Conservation (phyloP, 2,888 invertebrate genomes). For the Agrochola lychnidis region DNA sequence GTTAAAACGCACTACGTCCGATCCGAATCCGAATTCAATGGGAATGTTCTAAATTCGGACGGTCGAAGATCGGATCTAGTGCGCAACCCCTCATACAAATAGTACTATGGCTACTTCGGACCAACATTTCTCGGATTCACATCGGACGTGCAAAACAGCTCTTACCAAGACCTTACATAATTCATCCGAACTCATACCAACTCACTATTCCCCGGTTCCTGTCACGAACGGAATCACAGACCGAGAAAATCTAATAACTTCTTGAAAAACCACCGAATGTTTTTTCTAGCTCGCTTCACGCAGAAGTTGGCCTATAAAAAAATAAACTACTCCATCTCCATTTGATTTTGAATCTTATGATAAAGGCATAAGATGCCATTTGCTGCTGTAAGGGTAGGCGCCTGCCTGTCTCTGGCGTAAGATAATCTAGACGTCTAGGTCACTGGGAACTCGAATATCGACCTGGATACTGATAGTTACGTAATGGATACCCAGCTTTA, state of each 20-base stretch:
- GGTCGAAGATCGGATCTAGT: too few species aligned
- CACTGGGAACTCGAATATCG: slow-evolving; percentile 73
- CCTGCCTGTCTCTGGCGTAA: slow-evolving; percentile 69
- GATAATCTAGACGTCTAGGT: slow-evolving; percentile 74
- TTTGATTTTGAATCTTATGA: slow-evolving; percentile 4
- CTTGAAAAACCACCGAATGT: slow-evolving; percentile 13
- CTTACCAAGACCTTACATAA: not conserved
- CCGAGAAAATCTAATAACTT: slow-evolving; percentile 29
- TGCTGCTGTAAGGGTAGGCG: slow-evolving; percentile 49
- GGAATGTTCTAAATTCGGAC: too few species aligned
- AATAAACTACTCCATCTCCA: slow-evolving; percentile 16
- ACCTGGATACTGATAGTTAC: slow-evolving; percentile 66
- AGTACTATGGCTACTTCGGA: too few species aligned
- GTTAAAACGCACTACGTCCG: too few species aligned
- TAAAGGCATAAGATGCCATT: slow-evolving; percentile 7
- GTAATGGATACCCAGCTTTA: slow-evolving; percentile 59
- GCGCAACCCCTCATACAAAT: too few species aligned
- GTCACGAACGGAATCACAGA: slow-evolving; percentile 15
- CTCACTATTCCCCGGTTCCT: not conserved
- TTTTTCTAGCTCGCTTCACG: slow-evolving; percentile 27
- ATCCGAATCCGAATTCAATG: too few species aligned
- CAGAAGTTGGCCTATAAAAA: slow-evolving; percentile 49
- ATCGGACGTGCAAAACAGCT: too few species aligned
- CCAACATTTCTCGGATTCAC: too few species aligned
- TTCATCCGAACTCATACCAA: not conserved